These are phyloP conservation scores for Macrochelys suwanniensis DNA, from an alignment of 2,797 vertebrate species.

Conservation along the genomic window DNA sequence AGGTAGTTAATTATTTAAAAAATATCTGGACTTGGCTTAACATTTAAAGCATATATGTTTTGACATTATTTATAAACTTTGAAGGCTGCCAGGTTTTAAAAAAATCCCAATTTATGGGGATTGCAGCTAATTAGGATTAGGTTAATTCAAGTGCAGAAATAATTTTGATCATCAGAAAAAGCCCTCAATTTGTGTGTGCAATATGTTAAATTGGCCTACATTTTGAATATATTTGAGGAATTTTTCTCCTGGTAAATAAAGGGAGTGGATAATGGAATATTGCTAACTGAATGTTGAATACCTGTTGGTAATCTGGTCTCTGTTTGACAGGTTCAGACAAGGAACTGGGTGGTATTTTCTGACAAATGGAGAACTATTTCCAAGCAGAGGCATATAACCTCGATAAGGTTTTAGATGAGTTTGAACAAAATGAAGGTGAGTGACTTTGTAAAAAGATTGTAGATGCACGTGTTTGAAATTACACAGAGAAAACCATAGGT, in stretches of 20 bases:
- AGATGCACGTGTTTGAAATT: neutral
- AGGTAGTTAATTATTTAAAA: neutral
- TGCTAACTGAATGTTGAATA: conserved; percentile 23
- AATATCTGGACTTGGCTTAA: neutral
- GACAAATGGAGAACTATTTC: conserved; percentile 99
- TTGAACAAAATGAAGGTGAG: conserved; percentile 99
- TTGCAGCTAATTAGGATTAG: conserved; percentile 3
- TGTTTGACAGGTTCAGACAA: conserved; percentile 79
- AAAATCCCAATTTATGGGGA: conserved; percentile 8
- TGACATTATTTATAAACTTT: neutral
- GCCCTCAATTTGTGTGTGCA: neutral
- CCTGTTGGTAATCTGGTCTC: conserved; percentile 56
- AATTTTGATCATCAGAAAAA: conserved; percentile 29
- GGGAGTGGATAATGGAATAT: neutral
- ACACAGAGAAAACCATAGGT: neutral
- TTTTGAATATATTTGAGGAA: conserved; percentile 16
- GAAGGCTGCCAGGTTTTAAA: neutral
- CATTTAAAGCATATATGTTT: neutral
- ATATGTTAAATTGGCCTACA: neutral
- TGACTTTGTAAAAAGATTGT: conserved; percentile 13
- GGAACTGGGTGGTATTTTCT: conserved; percentile 87
- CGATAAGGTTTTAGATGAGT: conserved; percentile 99
- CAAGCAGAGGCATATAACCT: conserved; percentile 99
- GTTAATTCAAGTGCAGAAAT: neutral
- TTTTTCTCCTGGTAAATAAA: neutral